phyloP scores from a whole-genome alignment of 1,140 invertebrate species.

The Ericerus pela region DNA sequence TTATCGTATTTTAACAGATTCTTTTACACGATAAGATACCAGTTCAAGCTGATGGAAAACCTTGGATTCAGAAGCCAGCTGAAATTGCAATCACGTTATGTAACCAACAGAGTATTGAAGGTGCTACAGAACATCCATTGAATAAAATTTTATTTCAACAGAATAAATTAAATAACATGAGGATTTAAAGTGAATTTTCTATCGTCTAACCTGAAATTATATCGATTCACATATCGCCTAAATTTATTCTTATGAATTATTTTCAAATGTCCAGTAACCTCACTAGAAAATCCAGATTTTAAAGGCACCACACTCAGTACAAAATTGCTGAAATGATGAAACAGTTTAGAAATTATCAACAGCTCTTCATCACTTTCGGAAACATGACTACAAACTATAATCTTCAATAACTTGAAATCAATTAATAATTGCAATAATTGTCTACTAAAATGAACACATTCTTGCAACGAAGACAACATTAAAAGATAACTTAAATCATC shows the following conservation, averaged over 20 bases:
- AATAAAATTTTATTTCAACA: neutral
- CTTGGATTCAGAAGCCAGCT: no score
- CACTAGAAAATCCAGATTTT: neutral
- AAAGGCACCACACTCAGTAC: neutral
- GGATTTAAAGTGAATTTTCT: constrained; percentile 2
- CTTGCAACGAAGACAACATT: neutral
- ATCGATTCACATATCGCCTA: neutral
- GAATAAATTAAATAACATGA: neutral
- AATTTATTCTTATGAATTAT: neutral
- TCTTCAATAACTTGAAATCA: neutral
- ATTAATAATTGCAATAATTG: neutral
- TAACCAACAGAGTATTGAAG: no score
- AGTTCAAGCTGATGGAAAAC: no score
- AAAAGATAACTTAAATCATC: neutral
- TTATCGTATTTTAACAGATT: no score
- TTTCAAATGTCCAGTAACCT: constrained; percentile 2
- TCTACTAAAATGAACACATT: neutral
- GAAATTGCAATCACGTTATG: no score
- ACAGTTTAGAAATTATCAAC: neutral
- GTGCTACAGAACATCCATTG: no score
- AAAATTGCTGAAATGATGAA: neutral
- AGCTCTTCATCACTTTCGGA: neutral
- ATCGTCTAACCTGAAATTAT: neutral
- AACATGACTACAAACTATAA: neutral
- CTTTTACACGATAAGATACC: no score